phyloP scores from a whole-genome alignment of 2,797 vertebrate species.

The Crocidura indochinensis region DNA sequence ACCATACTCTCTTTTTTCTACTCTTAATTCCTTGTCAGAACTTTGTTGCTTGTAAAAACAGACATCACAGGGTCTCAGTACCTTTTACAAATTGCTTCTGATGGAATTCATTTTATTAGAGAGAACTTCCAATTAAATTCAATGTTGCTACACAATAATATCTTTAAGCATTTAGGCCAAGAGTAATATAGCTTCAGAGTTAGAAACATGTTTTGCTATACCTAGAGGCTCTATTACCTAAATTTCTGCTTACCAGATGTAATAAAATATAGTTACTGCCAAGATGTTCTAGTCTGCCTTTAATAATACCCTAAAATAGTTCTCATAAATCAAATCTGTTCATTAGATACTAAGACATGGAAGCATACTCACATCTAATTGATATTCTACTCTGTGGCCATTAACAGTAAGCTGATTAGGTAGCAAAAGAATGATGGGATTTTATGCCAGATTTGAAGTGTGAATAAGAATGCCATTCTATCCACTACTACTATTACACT shows the following conservation, averaged over 20 bases:
- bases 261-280: slow-evolving; percentile 38
- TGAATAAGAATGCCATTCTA: neutral
- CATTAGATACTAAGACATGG: slow-evolving; percentile 12
- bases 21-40: neutral
- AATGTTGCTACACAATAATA: neutral
- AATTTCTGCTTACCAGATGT: slow-evolving; percentile 33
- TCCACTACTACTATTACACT: neutral
- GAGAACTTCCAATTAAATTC: slow-evolving; percentile 53
- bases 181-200: neutral
- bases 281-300: slow-evolving; percentile 41
- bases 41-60: neutral
- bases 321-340: slow-evolving; percentile 62
- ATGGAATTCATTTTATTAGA: slow-evolving; percentile 56
- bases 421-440: slow-evolving; percentile 34
- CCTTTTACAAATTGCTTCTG: slow-evolving; percentile 42
- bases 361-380: slow-evolving; percentile 1
- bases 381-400: neutral
- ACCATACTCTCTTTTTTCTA: neutral
- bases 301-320: slow-evolving; percentile 27
- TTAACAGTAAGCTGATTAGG: slow-evolving; percentile 13
- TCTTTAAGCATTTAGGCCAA: slow-evolving; percentile 61
- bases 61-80: neutral
- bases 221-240: slow-evolving; percentile 7
- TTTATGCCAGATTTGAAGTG: slow-evolving; percentile 13
- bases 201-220: slow-evolving; percentile 22